phyloP scores from a whole-genome alignment of 2,113 vertebrate genomes.

The Polypterus bichir region DNA sequence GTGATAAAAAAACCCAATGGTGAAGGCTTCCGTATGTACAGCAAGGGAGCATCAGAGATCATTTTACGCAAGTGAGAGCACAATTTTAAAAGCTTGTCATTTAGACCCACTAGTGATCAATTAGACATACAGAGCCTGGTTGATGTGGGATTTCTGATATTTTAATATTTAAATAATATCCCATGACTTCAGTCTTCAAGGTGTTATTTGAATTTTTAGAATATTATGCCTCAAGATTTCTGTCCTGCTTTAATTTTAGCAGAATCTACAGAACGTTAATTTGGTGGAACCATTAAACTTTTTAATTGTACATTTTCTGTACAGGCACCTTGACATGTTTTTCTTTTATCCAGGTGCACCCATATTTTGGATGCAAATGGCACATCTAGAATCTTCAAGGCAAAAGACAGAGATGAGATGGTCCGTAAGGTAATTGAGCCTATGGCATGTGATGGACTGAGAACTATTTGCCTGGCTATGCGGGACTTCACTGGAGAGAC shows the following conservation, averaged over 20 bases:
- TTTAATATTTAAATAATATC: neutral
- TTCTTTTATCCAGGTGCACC: conserved; percentile 59
- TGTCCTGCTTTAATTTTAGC: too few species aligned
- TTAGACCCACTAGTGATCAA: too few species aligned
- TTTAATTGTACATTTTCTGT: too few species aligned
- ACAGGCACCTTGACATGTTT: too few species aligned
- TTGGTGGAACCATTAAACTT: too few species aligned
- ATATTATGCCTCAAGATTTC: too few species aligned
- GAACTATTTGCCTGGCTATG: conserved; percentile 87
- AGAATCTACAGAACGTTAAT: too few species aligned
- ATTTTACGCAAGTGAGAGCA: conserved; percentile 80
- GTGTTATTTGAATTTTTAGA: too few species aligned
- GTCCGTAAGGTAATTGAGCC: conserved; percentile 84
- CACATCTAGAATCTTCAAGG: conserved; percentile 57
- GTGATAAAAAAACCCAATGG: conserved; percentile 62
- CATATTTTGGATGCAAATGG: conserved; percentile 69
- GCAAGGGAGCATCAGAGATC: conserved; percentile 95
- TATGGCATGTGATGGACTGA: conserved; percentile 83
- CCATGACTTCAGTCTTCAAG: too few species aligned
- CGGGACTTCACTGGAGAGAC: conserved; percentile 59
- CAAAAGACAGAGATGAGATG: conserved; percentile 84
- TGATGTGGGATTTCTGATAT: too few species aligned
- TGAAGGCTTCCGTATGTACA: conserved; percentile 80
- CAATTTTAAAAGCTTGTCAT: neutral
- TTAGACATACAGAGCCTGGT: too few species aligned